Evolutionary conservation across 2,888 invertebrate species (phyloP), one percentile per base, ranked within the genome.

Genomic region (Conops quadrifasciatus): DNA sequence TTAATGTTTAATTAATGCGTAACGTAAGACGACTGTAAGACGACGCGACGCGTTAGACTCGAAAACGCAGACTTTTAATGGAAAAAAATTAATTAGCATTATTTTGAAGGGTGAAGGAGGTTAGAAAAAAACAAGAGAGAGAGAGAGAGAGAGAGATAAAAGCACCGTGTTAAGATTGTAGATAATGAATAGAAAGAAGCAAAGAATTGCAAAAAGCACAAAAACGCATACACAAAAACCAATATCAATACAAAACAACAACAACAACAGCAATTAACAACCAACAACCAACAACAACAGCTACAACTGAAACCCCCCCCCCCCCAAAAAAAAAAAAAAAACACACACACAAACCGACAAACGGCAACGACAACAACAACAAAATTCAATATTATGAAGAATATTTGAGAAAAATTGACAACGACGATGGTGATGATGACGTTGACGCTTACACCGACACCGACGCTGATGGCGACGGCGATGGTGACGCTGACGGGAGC

Each of bases 71-170:
- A 21, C 4, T 62, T 62, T 16, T 11, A 65, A 51, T 36, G 49
- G n/a, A 49, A 65, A 51, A 19, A 19, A n/a, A 51, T 16, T 65
- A 26, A 16, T 19, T 5, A 21, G 4, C 21, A 21, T 3, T 26
- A 60, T 56, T n/a, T 58, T 28, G 28, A 58, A 65, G 36, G 16
- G 53, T 19, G 68, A 62, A 45, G 49, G 16, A 19, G 28, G 47
- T 45, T 26, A 15, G 16, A 51, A n/a, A n/a, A n/a, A n/a, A n/a
- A n/a, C n/a, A n/a, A n/a, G 66, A 36, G 63, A 56, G 63, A 71
- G 28, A 51, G 60, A 51, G 53, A 49, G 66, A 71, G 58, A 64
- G 21, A 45, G 56, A 60, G 45, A 71, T 49, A 66, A 16, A 19
- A 16, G 24, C 26, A 30, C 16, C 28, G 47, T 13, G 49, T 43